Conservation (phyloP, 2,797 vertebrate genomes). For the Tangara arthus region DNA sequence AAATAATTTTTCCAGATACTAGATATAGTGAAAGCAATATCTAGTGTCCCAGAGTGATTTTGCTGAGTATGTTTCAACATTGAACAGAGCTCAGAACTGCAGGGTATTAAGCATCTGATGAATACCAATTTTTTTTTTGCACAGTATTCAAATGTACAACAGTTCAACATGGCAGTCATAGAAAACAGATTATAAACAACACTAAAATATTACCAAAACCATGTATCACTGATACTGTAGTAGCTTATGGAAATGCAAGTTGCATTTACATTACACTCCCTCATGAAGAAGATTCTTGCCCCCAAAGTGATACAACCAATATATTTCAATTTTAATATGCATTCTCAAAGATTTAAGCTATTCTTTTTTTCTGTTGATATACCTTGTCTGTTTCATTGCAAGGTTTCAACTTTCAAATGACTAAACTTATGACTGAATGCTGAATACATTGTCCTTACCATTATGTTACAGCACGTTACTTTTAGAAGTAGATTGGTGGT, state of each 20-base stretch:
- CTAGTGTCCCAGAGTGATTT: neutral
- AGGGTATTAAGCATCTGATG: neutral
- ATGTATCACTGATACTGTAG: neutral
- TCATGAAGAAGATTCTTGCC: neutral
- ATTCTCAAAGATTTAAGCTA: neutral
- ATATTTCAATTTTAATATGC: neutral
- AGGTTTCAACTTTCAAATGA: neutral
- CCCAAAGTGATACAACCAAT: neutral
- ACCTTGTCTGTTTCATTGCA: neutral
- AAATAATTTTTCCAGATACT: neutral
- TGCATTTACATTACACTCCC: neutral
- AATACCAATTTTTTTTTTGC: neutral
- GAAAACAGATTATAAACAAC: neutral
- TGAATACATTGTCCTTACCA: neutral
- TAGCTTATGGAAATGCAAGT: neutral
- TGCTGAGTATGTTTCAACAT: neutral
- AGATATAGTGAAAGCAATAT: neutral
- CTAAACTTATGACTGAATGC: neutral
- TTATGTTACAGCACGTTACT: neutral
- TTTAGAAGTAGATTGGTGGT: neutral
- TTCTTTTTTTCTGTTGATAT: neutral
- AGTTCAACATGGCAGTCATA: neutral
- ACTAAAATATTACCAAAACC: neutral
- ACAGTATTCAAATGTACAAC: neutral
- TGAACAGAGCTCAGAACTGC: neutral